Percentiles rank a stretch among this genome's conserved stretches.
phyloP scores from a whole-genome alignment of 2,888 invertebrate species.

The Eristalis intricaria region DNA sequence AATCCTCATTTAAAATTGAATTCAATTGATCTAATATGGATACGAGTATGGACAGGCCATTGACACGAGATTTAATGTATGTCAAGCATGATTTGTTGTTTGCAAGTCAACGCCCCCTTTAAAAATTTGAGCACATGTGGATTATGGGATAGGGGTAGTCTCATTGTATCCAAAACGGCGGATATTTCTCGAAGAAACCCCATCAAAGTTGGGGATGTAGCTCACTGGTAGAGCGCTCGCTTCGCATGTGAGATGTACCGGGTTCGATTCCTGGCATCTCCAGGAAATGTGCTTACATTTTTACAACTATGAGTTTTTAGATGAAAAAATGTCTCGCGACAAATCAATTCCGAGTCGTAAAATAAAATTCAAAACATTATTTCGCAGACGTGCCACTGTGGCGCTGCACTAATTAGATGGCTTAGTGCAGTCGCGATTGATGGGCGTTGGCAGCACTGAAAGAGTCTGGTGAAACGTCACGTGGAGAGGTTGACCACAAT shows the following conservation, averaged over 20 bases:
- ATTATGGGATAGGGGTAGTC: neutral
- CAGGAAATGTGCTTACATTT: slow-evolving; percentile 29
- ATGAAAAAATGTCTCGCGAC: no score
- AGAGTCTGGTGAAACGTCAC: no score
- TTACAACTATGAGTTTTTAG: neutral
- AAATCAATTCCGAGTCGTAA: no score
- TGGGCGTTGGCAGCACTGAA: no score
- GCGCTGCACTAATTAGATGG: no score
- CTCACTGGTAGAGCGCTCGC: slow-evolving; percentile 78
- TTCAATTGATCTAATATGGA: slow-evolving; percentile 32
- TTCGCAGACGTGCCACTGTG: no score
- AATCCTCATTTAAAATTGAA: slow-evolving; percentile 23
- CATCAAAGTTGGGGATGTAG: slow-evolving; percentile 74
- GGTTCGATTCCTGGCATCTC: slow-evolving; percentile 77
- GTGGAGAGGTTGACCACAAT: no score
- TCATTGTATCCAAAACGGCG: neutral
- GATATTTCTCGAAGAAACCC: neutral
- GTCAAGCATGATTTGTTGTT: neutral
- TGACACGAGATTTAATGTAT: neutral
- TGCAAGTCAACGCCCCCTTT: no score
- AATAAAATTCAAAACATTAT: no score
- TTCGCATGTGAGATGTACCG: slow-evolving; percentile 78
- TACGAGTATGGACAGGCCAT: neutral
- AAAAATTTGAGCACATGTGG: no score
- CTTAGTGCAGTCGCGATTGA: no score